Percentiles rank a stretch among this genome's conserved stretches.
Conservation (phyloP, 2,797 vertebrate genomes). For the Falco naumanni region DNA sequence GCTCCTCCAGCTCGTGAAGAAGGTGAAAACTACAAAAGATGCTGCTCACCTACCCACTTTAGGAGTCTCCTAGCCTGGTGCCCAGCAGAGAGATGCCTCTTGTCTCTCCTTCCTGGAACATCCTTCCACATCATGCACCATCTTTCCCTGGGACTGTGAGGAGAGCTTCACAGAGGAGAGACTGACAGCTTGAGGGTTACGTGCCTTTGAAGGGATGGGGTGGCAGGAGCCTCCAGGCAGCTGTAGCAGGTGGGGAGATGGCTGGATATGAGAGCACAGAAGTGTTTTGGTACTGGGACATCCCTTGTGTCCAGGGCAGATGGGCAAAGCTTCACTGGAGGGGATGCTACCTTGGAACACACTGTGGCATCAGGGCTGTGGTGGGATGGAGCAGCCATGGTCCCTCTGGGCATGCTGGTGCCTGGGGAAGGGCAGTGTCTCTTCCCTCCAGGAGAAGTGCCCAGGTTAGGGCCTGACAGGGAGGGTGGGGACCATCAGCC, state of each 20-base stretch:
- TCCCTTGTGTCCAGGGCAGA: not conserved
- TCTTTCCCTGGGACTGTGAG: not conserved
- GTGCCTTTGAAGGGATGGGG: not conserved
- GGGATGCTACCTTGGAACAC: not conserved
- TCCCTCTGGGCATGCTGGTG: not conserved
- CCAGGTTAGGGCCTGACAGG: conserved; percentile 49
- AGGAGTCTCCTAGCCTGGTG: not conserved
- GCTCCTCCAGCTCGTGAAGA: not conserved
- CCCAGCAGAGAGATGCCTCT: not conserved
- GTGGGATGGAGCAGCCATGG: not conserved
- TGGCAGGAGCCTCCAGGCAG: not conserved
- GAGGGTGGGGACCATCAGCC: conserved; percentile 48
- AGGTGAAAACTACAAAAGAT: not conserved
- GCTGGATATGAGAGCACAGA: not conserved
- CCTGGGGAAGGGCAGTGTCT: not conserved
- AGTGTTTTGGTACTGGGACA: rapidly evolving
- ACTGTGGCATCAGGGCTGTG: not conserved
- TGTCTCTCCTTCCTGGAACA: not conserved
- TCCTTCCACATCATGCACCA: not conserved
- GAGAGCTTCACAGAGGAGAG: not conserved
- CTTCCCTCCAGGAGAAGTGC: not conserved
- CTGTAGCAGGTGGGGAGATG: not conserved
- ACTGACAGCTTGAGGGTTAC: not conserved
- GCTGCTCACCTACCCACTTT: not conserved
- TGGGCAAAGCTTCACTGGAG: not conserved